A percentile compares a stretch with the other conserved stretches of the same genome.
phyloP scores from a whole-genome alignment of 2,888 invertebrate species.

The Tiphia femorata region DNA sequence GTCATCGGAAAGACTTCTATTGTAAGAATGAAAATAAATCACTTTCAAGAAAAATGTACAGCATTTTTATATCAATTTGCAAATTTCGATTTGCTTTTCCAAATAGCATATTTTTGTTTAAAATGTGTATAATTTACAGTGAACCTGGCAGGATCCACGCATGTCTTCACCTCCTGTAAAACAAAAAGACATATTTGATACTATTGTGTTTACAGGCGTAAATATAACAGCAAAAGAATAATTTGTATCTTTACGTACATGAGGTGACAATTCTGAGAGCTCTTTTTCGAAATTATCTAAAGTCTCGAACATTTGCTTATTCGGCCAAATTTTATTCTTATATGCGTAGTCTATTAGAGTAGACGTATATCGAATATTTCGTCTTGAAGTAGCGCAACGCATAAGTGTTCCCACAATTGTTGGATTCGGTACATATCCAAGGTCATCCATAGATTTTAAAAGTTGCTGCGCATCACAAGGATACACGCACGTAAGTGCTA shows the following conservation, averaged over 20 bases:
- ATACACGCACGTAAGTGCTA: slow-evolving; percentile 83
- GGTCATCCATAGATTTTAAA: slow-evolving; percentile 78
- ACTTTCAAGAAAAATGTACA: too few species aligned
- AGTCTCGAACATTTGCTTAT: slow-evolving; percentile 71
- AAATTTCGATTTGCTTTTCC: too few species aligned
- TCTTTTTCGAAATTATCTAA: slow-evolving; percentile 72
- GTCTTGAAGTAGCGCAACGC: slow-evolving; percentile 74
- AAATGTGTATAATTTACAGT: too few species aligned
- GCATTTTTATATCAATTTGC: too few species aligned
- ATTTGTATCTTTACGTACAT: slow-evolving; percentile 12
- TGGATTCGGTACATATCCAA: slow-evolving; percentile 77
- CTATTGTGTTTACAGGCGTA: not conserved
- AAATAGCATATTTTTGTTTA: too few species aligned
- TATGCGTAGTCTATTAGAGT: slow-evolving; percentile 78
- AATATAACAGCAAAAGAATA: not conserved
- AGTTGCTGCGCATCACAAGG: slow-evolving; percentile 76
- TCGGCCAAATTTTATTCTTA: slow-evolving; percentile 75
- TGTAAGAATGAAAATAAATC: too few species aligned
- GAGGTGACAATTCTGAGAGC: not conserved
- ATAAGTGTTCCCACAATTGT: slow-evolving; percentile 83
- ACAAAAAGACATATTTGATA: slow-evolving; percentile 3
- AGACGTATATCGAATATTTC: slow-evolving; percentile 77
- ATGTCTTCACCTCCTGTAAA: too few species aligned
- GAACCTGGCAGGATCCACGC: too few species aligned
- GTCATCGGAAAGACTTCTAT: too few species aligned